These are phyloP conservation scores for Frieseomelitta varia DNA, from an alignment of 1,140 invertebrate species.

Conservation along the genomic window DNA sequence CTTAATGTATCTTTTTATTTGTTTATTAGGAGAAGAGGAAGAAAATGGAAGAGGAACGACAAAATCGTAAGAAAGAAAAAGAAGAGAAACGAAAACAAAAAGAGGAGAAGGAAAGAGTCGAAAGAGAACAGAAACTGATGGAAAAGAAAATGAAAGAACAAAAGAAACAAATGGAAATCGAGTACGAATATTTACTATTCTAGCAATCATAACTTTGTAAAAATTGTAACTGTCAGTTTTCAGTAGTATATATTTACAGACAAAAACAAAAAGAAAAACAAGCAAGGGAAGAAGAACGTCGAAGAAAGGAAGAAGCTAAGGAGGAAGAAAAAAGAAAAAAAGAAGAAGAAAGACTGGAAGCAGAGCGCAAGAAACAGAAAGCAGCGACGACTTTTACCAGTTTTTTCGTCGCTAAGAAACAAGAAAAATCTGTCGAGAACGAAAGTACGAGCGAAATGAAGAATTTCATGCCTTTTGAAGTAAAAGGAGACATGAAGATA, in stretches of 20 bases:
- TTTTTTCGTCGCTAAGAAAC: constrained; percentile 90
- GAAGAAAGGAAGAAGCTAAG: too few relatives aligned
- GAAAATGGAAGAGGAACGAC: constrained; percentile 74
- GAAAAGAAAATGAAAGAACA: constrained; percentile 80
- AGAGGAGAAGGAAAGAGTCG: constrained; percentile 81
- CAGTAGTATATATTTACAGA: constrained; percentile 57
- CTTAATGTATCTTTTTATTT: constrained; percentile 22
- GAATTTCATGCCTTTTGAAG: constrained; percentile 86
- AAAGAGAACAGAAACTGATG: constrained; percentile 79
- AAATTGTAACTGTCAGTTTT: not conserved
- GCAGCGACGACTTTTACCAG: constrained; percentile 89
- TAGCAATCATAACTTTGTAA: constrained; percentile 4
- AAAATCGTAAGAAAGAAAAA: constrained; percentile 56
- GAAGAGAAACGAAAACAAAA: constrained; percentile 80
- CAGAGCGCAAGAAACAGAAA: constrained; percentile 88
- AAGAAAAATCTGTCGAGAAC: constrained; percentile 75
- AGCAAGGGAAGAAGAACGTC: constrained; percentile 77
- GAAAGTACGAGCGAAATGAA: constrained; percentile 63
- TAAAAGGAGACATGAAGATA: constrained; percentile 94
- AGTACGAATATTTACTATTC: constrained; percentile 63
- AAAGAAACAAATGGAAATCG: constrained; percentile 80
- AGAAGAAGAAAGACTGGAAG: constrained; percentile 85
- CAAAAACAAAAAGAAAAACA: constrained; percentile 78
- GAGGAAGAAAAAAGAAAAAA: constrained; percentile 83
- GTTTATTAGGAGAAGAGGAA: constrained; percentile 83